phyloP scores from a whole-genome alignment of 2,888 invertebrate species.

The Gastrophysa polygoni region DNA sequence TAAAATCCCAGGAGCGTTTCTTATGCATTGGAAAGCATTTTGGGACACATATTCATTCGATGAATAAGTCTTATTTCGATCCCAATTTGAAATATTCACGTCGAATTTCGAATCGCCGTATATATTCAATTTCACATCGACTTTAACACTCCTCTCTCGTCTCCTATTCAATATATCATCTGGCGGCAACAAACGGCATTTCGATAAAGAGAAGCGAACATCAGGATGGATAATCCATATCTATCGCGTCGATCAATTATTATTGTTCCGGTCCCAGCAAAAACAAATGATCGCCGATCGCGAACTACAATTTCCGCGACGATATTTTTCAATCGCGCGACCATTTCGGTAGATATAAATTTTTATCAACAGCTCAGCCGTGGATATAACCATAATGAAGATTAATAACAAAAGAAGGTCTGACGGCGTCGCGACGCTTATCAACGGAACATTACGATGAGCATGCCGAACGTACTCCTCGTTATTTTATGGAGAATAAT shows the following conservation, averaged over 20 bases:
- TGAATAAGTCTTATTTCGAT: no score
- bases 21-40: no score
- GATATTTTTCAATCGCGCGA: conserved; percentile 17
- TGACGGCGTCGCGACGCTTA: conserved; percentile 13
- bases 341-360: conserved; percentile 17
- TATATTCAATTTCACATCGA: no score
- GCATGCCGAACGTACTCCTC: background rate
- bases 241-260: background rate
- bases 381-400: conserved; percentile 13
- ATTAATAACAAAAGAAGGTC: conserved; percentile 21
- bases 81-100: no score
- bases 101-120: no score
- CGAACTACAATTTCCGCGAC: background rate
- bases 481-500: background rate
- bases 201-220: background rate
- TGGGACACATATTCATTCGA: no score
- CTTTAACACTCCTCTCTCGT: no score
- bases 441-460: background rate
- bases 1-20: no score
- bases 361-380: conserved; percentile 18
- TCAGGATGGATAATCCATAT: background rate
- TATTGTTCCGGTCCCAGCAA: background rate
- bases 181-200: background rate
- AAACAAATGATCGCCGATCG: background rate
- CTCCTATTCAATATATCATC: no score